Evolutionary conservation across 1,140 invertebrate species (phyloP), one percentile per base, ranked within the genome.

Genomic region (Rhynchophorus ferrugineus): DNA sequence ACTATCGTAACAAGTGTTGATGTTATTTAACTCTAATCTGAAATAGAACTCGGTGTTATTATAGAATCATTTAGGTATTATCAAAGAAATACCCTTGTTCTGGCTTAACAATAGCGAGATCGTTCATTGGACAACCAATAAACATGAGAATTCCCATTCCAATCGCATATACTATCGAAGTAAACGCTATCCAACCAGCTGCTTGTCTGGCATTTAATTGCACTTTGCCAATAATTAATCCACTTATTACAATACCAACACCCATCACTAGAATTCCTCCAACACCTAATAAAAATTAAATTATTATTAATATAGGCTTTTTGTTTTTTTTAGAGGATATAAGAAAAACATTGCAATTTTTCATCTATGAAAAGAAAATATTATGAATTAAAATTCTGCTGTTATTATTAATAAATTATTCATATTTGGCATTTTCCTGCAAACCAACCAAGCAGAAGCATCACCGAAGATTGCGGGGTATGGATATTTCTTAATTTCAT

Each of bases 231-330:
- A 94, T 93, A 55, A 90, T 88, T 21, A 91, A 75, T 1, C 90
- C 91, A 54, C 85, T 87, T 37, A 90, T 80, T 61, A 93, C 85
- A 58, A 91, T 91, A 49, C 90, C 90, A 44, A 70, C 60, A 37
- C 90, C 91, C 91, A 95, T 94, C 17, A 94, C 89, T 42, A 94
- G 74, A 60, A 95, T 94, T 54, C 91, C 91, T 55, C 88, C 89
- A 58, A 91, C 80, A 63, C 89, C 88, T 89, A 71, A 16, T n/a
- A n/a, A n/a, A n/a, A n/a, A n/a, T n/a, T n/a, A n/a, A n/a, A n/a
- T n/a, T n/a, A n/a, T n/a, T n/a, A n/a, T n/a, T n/a, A n/a, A n/a
- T n/a, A n/a, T n/a, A n/a, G n/a, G n/a, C n/a, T n/a, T n/a, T n/a
- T n/a, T n/a, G n/a, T n/a, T n/a, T n/a, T n/a, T n/a, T n/a, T n/a